Evolutionary conservation across 2,888 invertebrate species (phyloP).

Genomic region (Temnothorax unifasciatus): DNA sequence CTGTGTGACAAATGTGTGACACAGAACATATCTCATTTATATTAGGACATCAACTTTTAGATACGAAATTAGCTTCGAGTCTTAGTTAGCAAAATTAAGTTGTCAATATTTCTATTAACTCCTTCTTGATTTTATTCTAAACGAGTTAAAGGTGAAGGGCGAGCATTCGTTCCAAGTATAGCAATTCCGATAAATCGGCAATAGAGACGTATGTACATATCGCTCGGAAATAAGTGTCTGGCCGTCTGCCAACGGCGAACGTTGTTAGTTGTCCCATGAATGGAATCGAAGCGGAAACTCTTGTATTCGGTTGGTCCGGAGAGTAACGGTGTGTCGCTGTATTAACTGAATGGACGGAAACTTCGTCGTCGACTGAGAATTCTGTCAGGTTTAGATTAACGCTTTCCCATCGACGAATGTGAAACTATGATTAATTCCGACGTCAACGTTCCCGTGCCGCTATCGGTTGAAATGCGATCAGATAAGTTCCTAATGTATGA

Average conservation of each 20-base stretch:
- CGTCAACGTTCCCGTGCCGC: constrained; percentile 2
- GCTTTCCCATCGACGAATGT: constrained; percentile 47
- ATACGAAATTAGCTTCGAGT: not conserved
- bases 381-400: constrained; percentile 60
- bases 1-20: not conserved
- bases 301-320: constrained; percentile 53
- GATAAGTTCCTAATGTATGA: constrained; percentile 46
- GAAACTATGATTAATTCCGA: constrained; percentile 52
- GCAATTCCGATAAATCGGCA: constrained; percentile 44
- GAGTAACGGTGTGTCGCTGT: constrained; percentile 52
- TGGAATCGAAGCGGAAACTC: constrained; percentile 70
- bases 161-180: constrained; percentile 29
- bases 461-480: constrained; percentile 23
- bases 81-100: not conserved
- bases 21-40: not conserved
- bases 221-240: constrained; percentile 74
- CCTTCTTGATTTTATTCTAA: not conserved
- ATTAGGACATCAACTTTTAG: not conserved
- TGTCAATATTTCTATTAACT: not conserved
- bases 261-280: constrained; percentile 74
- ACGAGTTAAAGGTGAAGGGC: not conserved
- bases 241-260: constrained; percentile 71
- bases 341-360: constrained; percentile 50
- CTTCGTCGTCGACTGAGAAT: constrained; percentile 41
- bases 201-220: constrained; percentile 57